phyloP scores from a whole-genome alignment of 2,797 vertebrate species.

The Rousettus madagascariensis region DNA sequence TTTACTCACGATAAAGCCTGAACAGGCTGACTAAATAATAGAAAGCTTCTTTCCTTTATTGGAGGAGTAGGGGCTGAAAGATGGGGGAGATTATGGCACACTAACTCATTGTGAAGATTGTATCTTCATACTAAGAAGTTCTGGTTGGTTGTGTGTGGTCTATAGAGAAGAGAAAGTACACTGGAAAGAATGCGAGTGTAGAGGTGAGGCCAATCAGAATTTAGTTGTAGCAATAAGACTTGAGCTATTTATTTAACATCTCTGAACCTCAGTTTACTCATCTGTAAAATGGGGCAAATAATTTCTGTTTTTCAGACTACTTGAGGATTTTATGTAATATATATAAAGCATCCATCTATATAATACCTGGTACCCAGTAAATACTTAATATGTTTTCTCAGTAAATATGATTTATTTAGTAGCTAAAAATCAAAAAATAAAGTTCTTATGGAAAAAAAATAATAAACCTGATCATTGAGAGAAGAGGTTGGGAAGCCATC shows the following conservation, averaged over 20 bases:
- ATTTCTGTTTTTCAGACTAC: not conserved
- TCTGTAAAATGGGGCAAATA: not conserved
- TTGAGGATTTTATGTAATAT: slow-evolving; percentile 10
- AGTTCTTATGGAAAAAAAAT: not conserved
- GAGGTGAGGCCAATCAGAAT: not conserved
- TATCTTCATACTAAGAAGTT: not conserved
- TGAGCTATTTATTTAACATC: not conserved
- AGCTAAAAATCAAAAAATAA: not conserved
- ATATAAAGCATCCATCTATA: not conserved
- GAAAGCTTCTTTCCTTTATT: not conserved
- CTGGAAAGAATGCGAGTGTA: not conserved
- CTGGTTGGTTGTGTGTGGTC: not conserved
- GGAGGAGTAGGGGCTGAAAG: not conserved
- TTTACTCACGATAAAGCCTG: slow-evolving; percentile 9
- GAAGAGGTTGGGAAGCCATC: not conserved
- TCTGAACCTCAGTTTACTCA: slow-evolving; percentile 27
- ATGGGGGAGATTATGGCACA: not conserved
- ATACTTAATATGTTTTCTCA: slow-evolving; percentile 23
- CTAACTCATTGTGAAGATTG: not conserved
- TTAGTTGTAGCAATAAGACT: not conserved
- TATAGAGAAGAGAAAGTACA: not conserved
- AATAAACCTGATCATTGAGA: not conserved
- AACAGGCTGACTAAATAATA: not conserved
- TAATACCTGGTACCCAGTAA: not conserved
- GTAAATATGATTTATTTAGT: slow-evolving; percentile 6